Percentiles rank a stretch among this genome's conserved stretches.
These are phyloP conservation scores for Gymnocephalus cernua DNA, from an alignment of 2,113 vertebrate species.

Conservation along the genomic window DNA sequence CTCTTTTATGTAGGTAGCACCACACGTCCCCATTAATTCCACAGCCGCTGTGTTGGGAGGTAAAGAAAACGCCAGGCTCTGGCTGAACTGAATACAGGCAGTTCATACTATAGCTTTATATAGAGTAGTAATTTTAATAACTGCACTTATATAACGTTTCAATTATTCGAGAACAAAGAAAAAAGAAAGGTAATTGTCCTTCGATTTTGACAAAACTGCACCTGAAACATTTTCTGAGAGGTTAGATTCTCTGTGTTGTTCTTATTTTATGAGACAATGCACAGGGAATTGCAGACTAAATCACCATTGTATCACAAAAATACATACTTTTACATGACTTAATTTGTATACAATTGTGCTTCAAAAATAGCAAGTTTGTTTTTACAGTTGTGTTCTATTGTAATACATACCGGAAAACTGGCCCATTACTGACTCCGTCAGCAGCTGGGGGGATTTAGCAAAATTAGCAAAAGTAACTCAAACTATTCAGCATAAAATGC, in stretches of 20 bases:
- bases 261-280: not conserved
- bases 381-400: not conserved
- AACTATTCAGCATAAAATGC: not conserved
- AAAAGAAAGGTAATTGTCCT: not conserved
- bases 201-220: not conserved
- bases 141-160: not conserved
- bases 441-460: not conserved
- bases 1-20: slow-evolving; percentile 8
- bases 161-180: not conserved
- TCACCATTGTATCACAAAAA: not conserved
- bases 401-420: not conserved
- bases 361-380: not conserved
- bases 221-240: not conserved
- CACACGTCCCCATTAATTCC: not conserved
- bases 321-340: not conserved
- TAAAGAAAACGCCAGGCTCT: not conserved
- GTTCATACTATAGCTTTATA: not conserved
- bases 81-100: not conserved
- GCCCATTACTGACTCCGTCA: not conserved
- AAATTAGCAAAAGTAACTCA: not conserved
- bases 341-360: not conserved
- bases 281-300: not conserved
- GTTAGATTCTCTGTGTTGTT: not conserved
- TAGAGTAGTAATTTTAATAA: not conserved
- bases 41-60: not conserved